Conservation (phyloP, 1,140 invertebrate species). For the Drosophila subpulchrella region DNA sequence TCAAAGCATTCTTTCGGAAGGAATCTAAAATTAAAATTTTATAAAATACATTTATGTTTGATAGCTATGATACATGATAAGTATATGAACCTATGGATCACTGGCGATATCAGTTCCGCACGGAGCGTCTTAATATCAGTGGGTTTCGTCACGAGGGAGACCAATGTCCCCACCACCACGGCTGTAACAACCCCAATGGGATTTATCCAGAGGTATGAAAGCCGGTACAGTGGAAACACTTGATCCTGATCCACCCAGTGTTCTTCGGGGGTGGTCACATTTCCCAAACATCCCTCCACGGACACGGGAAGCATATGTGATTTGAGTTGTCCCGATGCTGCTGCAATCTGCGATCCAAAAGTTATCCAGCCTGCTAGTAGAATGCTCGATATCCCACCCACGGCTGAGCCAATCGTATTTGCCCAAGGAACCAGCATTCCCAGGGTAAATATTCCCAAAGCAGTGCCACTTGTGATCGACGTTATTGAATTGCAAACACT, state of each 20-base stretch:
- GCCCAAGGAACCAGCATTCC: constrained; percentile 94
- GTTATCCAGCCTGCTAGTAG: constrained; percentile 86
- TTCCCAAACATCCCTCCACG: constrained; percentile 74
- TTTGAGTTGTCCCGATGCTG: constrained; percentile 81
- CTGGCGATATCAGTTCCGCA: constrained; percentile 87
- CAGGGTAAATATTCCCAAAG: constrained; percentile 93
- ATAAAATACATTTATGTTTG: not conserved
- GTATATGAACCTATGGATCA: constrained; percentile 85
- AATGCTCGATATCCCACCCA: constrained; percentile 86
- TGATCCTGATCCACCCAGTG: constrained; percentile 84
- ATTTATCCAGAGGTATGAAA: constrained; percentile 92
- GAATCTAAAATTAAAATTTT: constrained; percentile 42
- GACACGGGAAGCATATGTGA: constrained; percentile 83
- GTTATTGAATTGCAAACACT: constrained; percentile 91
- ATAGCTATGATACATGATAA: no score
- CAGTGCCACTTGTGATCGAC: constrained; percentile 92
- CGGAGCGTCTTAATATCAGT: constrained; percentile 86
- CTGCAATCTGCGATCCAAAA: constrained; percentile 85
- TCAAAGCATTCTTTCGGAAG: constrained; percentile 75
- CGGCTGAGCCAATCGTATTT: constrained; percentile 88
- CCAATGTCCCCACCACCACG: constrained; percentile 88
- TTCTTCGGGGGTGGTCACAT: constrained; percentile 52
- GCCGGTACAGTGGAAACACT: constrained; percentile 89
- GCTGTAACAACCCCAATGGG: constrained; percentile 87
- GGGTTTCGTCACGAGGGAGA: constrained; percentile 89